Evolutionary conservation across 2,797 vertebrate genomes (phyloP), one percentile per base, ranked within the genome.

Genomic region (Chaetodon trifasciatus): DNA sequence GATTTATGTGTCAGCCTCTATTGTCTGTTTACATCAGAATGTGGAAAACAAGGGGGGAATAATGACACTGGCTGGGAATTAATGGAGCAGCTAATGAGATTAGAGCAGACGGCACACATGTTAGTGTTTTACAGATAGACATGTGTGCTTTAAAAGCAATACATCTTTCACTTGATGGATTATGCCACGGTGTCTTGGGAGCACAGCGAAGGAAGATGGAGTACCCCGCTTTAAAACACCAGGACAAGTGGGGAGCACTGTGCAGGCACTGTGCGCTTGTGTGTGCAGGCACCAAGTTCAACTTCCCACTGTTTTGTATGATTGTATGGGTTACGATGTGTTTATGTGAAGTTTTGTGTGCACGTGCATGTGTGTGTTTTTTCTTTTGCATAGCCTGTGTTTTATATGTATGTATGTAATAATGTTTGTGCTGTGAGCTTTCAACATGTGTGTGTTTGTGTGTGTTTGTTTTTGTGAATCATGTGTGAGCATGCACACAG

Each of bases 21-120:
- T 80, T 85, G 83, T 90, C 81, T 84, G 87, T 93, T 92, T 93
- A 88, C 81, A 74, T 90, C 86, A 74, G 46, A 74, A 55, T 37
- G 77, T 82, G 85, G 90, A 84, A 82, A 83, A 65, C 70, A 77
- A 84, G 61, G 50, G 75, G 77, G 88, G 75, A 86, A 81, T 88
- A 92, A 92, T 87, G 90, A 89, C 85, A 73, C 88, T 84, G 71
- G 72, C 86, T 82, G 72, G 52, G 74, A 88, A 93, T 91, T 79
- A 93, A 92, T 91, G 76, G 84, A 82, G 84, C 82, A 82, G 75
- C 82, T 88, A 90, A 93, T 92, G 90, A 91, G 85, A 94, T 94
- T 91, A 86, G 69, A 79, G 80, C 80, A 83, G 79, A 88, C 86
- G 70, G 88, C 92, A 91, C 94, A 94, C 82, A 87, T 94, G 92